Evolutionary conservation across 1,140 invertebrate genomes (phyloP), one percentile per base, ranked within the genome.

Genomic region (Drosophila nigromelanica): DNA sequence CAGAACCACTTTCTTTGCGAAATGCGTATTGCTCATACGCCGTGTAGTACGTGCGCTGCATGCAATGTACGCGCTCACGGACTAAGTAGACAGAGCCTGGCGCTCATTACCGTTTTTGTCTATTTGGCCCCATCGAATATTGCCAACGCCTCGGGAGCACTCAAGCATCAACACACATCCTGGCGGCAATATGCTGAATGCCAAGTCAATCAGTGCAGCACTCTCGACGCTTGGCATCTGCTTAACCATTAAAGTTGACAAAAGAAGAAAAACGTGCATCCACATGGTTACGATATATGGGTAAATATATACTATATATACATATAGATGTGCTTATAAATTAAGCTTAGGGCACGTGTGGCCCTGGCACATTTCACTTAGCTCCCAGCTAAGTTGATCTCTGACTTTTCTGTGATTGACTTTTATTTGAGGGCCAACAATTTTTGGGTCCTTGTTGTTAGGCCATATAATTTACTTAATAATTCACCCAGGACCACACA

Each of bases 381-480:
- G n/a, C n/a, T n/a, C n/a, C n/a, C n/a, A 43, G 39, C 33, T 4
- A 37, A 35, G 12, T 30, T 30, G 47, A 24, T 21, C 30, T 45
- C 18, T 7, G 52, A 55, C 47, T 63, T 66, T 51, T 50, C 21
- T 11, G 21, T 14, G 3, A 12, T 15, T 33, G 24, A 40, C 43
- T 56, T 51, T 67, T 43, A 35, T 64, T 33, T 68, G 51, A 47
- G 74, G 55, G 64, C 60, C 60, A 45, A 45, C 5, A 33, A 33
- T 24, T 45, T 61, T 39, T 12, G 24, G 5, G 21, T 35, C 54
- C 42, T 72, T 68, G 68, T 64, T 75, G 48, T 63, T 50, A 40
- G n/a, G 39, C 62, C 60, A 48, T 85, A 85, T 85, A 78, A 85
- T 85, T 86, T 81, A 81, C 51, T 81, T 75, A 77, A 85, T 81